Evolutionary conservation across 64 coral and sea anemone genomes (phyloP).

Genomic region (Montipora capricornis): DNA sequence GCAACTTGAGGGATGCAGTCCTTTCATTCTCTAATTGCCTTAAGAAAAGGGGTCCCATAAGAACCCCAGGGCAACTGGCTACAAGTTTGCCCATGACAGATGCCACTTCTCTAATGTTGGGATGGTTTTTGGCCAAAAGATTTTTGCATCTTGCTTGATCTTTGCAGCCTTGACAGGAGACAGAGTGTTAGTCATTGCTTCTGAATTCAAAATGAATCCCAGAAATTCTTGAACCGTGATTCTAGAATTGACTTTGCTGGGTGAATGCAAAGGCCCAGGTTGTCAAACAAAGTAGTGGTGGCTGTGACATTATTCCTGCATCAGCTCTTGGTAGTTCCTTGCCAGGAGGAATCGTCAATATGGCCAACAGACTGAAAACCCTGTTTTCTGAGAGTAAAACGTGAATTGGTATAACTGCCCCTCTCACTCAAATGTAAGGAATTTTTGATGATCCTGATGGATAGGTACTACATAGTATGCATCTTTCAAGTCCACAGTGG

Average conservation of each 20-base stretch:
- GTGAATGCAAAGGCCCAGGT: conserved; percentile 31
- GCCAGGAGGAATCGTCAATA: conserved; percentile 36
- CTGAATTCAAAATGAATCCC: conserved; percentile 37
- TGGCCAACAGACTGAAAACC: conserved; percentile 39
- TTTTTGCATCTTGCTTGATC: conserved; percentile 9
- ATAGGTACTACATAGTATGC: conserved; percentile 31
- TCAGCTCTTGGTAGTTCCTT: neutral
- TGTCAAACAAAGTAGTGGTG: conserved; percentile 15
- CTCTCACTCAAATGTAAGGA: neutral
- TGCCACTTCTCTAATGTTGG: conserved; percentile 38
- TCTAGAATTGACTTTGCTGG: conserved; percentile 38
- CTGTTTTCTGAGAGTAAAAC: conserved; percentile 38
- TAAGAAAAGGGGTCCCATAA: conserved; percentile 13
- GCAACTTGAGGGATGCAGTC: conserved; percentile 6
- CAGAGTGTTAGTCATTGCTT: conserved; percentile 31
- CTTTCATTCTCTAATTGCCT: conserved; percentile 49
- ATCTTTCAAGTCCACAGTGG: neutral
- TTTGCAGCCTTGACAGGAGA: conserved; percentile 31
- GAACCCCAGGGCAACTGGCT: conserved; percentile 1
- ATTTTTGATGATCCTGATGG: conserved; percentile 17
- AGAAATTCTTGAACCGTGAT: conserved; percentile 4
- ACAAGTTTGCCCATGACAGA: conserved; percentile 45
- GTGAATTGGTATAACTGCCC: conserved; percentile 11
- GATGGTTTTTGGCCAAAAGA: conserved; percentile 8
- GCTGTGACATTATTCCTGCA: conserved; percentile 17